Base-by-base conservation (phyloP, 1,140 invertebrate genomes). In the Bacillus rossius region DNA sequence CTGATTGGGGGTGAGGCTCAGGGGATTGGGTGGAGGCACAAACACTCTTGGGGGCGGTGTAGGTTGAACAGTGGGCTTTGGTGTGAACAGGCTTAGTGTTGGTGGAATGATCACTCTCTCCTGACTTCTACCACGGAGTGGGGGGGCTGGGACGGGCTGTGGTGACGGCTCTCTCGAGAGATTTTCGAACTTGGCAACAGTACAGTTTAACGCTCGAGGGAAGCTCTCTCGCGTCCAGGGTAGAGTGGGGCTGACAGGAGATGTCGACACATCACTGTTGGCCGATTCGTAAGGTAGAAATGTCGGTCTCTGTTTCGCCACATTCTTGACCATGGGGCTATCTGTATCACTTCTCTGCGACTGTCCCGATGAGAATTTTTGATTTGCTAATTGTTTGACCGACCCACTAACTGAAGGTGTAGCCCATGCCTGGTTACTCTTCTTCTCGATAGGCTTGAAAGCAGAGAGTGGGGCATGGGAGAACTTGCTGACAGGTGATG, bases 401-500 rank as follows among this genome's bases (percentile, higher is more conserved):
- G 64, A 68, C 38, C 67, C 67, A 43, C 64, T 72, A 7, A 71
- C 64, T 42, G 77, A 76, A 2, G 76, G 75, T 3, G 76, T 73
- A 63, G 71, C 74, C 75, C 76, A 78, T 43, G 22, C 50, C 17
- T 42, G 25, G 16, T 74, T 59, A 10, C 50, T 66, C 62, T 80
- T 81, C 59, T 76, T 72, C 5, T 65, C 66, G 8, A 76, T 74
- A 13, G 85, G 85, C 60, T 82, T 82, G 60, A 87, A 87, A 16
- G 84, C 84, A 8, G 85, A 87, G 71, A 84, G 79, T 1, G 84
- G 83, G 2, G 84, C 84, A 65, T 87, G 85, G 41, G 82, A 85
- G 62, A 88, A 88, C 26, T 55, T 60, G 16, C 54, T 58, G 61
- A 85, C 79, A 71, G 57, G 51, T 0, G 41, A 23, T 1, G 47